Evolutionary conservation across 2,797 vertebrate genomes (phyloP), one percentile per base, ranked within the genome.

Genomic region (Benthosema pterotum): DNA sequence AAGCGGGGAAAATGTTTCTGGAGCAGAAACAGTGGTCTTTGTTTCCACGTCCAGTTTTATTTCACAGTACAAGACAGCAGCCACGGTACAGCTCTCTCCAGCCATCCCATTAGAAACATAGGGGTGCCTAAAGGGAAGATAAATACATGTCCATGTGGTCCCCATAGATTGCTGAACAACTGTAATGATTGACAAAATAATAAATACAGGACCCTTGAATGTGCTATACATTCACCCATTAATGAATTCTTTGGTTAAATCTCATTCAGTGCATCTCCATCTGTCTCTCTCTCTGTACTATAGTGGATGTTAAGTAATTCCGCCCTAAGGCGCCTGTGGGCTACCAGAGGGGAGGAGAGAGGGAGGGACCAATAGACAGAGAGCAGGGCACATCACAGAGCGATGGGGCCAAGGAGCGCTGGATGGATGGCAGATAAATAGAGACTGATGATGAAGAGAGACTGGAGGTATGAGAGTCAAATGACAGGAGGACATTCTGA

Each of bases 251-350:
- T 74, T 72, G 32, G 32, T 38, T 38, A 9, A 38, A 69, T 57
- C 57, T 17, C 65, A 61, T 65, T 43, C 71, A 75, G 53, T 69
- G 75, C 52, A 53, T 51, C 42, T 66, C 66, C 56, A 63, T 52
- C 54, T 46, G 42, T 65, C 4, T 43, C 46, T 22, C 18, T 25
- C 4, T 52, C 51, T 52, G 11, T 65, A 28, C 42, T 65, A 49
- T 48, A 16, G 79, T 79, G 59, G 78, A 67, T 58, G n/a, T n/a
- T n/a, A 59, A 78, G 61, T 77, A 79, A 83, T 75, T 72, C 80
- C 67, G 0, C 80, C 83, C 69, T 60, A 18, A 3, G 70, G 72
- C 46, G 74, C 60, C 63, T 54, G 32, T 38, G 73, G 80, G 84
- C 74, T n/a, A 77, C 57, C 69, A 38, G 67, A 61, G 63, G 68